phyloP scores from a whole-genome alignment of 2,797 vertebrate species.

The Diplodus puntazzo region DNA sequence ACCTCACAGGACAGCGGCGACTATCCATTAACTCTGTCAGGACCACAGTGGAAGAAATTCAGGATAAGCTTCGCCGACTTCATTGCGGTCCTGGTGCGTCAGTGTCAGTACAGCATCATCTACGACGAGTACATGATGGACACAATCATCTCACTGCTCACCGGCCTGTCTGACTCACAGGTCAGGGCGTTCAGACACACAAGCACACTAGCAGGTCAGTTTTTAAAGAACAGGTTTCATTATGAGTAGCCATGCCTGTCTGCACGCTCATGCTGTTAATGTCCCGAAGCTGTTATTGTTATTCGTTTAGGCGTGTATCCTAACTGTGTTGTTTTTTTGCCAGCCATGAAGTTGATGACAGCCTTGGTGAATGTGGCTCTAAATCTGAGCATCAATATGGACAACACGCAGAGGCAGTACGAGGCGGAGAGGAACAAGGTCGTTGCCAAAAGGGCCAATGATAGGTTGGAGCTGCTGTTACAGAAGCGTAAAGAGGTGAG shows the following conservation, averaged over 20 bases:
- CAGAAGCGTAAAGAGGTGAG: conserved; percentile 98
- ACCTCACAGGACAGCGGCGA: conserved; percentile 94
- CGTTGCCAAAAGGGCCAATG: conserved; percentile 95
- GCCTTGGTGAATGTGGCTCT: conserved; percentile 97
- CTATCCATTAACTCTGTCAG: conserved; percentile 96
- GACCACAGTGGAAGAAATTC: conserved; percentile 98
- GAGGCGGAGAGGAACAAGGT: conserved; percentile 97
- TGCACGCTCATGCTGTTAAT: not conserved
- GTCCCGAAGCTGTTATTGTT: not conserved
- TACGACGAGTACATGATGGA: conserved; percentile 99
- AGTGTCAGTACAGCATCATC: conserved; percentile 99
- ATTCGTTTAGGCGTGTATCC: conserved; percentile 1
- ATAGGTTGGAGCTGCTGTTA: conserved; percentile 93
- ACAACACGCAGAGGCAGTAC: conserved; percentile 97
- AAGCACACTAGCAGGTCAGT: conserved; percentile 77
- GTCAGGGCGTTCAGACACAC: conserved; percentile 96
- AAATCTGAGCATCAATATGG: conserved; percentile 98
- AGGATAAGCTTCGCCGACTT: conserved; percentile 97
- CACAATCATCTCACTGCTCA: conserved; percentile 96
- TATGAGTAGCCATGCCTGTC: not conserved
- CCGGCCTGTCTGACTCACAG: conserved; percentile 97
- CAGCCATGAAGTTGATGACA: conserved; percentile 96
- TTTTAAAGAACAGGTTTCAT: not conserved
- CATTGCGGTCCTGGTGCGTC: conserved; percentile 94
- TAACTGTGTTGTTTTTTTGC: conserved; percentile 7